Evolutionary conservation across 1,140 invertebrate genomes (phyloP).

Genomic region (Holotrichia oblita): DNA sequence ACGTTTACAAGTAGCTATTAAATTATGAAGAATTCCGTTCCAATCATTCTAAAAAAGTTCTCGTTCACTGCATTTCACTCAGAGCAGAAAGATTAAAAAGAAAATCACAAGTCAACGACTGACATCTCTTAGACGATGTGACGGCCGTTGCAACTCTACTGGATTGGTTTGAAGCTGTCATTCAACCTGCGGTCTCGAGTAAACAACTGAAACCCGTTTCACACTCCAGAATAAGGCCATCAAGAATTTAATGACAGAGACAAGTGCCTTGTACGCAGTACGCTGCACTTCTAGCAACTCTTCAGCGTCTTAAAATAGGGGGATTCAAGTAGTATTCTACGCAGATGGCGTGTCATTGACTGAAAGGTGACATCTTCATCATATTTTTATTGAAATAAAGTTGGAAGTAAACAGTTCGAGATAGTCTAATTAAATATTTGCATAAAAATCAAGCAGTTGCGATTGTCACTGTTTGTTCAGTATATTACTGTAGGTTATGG

Average conservation of each 20-base stretch:
- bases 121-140: background rate
- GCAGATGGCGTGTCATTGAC: background rate
- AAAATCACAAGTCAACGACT: background rate
- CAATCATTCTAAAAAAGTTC: no score
- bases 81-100: background rate
- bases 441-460: background rate
- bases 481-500: constrained; percentile 6
- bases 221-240: constrained; percentile 22
- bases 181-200: constrained; percentile 11
- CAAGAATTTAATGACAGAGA: constrained; percentile 32
- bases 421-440: constrained; percentile 7
- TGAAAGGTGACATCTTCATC: background rate
- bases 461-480: background rate
- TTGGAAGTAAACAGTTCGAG: background rate
- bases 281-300: no score
- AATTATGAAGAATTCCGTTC: no score
- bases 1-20: no score
- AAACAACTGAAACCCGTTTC: constrained; percentile 16
- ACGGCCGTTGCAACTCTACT: background rate
- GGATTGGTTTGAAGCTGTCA: constrained; percentile 10
- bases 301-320: background rate
- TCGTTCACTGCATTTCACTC: no score
- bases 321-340: background rate
- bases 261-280: background rate
- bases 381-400: constrained; percentile 17